Evolutionary conservation across 2,113 vertebrate species (phyloP), one percentile per base, ranked within the genome.

Genomic region (Siphamia tubifer): DNA sequence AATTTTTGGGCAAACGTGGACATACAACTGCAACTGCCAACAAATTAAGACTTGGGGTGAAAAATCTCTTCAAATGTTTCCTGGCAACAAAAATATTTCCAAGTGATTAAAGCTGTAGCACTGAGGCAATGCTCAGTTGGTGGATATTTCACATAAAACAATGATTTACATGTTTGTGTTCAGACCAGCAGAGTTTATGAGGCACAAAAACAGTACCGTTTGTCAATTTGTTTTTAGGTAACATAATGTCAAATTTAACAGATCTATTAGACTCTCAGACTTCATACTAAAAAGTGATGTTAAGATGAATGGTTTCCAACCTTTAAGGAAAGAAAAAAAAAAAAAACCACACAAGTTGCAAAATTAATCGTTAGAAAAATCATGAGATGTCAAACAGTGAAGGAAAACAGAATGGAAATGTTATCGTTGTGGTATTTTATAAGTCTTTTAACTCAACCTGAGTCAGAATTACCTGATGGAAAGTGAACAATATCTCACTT

Each of bases 21-120:
- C 68, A 27, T 69, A 58, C 52, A 70, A 48, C 48, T 36, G 19
- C 56, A 72, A 73, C 55, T 54, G 82, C 86, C 80, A 83, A 55
- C 31, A 40, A 83, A 89, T 86, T 52, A 79, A 65, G 66, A 73
- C 34, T 78, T 1, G 24, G 66, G 63, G 52, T 68, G 24, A 76
- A 87, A 73, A 76, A 67, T 79, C 54, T 74, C 72, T 70, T 77
- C 75, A 82, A 89, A 83, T 83, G 85, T 88, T 88, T 88, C 88
- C 88, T 88, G 88, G 88, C 88, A 87, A 85, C 63, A 77, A 27
- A 64, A 68, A 85, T 82, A 83, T 90, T 90, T 90, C 88, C 84
- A 86, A 79, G 86, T 61, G 77, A 87, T 88, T 90, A 88, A 87
- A 80, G 64, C 72, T 68, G 64, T 60, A 61, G 48, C 13, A 67